These are phyloP conservation scores for Phallusia fumigata DNA, from an alignment of 23 tunicate genomes.

Conservation along the genomic window DNA sequence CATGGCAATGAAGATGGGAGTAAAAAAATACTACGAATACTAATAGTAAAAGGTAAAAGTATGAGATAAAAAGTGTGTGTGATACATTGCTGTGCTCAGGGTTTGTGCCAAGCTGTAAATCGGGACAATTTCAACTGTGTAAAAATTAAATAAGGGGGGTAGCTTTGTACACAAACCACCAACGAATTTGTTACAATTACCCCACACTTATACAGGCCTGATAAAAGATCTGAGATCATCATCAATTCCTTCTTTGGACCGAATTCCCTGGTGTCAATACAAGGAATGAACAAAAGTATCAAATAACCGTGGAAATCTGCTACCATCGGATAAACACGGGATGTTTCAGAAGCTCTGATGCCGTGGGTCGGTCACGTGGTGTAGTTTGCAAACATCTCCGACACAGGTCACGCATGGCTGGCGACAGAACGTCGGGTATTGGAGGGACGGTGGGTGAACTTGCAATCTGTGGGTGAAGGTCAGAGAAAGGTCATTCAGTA, in stretches of 20 bases:
- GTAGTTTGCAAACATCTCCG: conserved; percentile 79
- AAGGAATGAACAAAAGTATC: conserved; percentile 45
- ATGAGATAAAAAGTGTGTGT: too few relatives aligned
- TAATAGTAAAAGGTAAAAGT: background rate
- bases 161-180: too few relatives aligned
- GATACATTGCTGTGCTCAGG: too few relatives aligned
- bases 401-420: conserved; percentile 82
- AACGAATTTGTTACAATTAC: too few relatives aligned
- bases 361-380: conserved; percentile 76
- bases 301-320: conserved; percentile 44
- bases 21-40: background rate
- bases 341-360: conserved; percentile 62
- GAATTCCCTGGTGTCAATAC: too few relatives aligned
- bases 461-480: conserved; percentile 48
- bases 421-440: conserved; percentile 82
- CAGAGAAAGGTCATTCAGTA: too few relatives aligned
- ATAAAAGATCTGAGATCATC: too few relatives aligned
- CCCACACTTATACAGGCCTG: too few relatives aligned
- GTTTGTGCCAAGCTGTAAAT: too few relatives aligned
- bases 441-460: conserved; percentile 81
- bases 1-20: conserved; percentile 11
- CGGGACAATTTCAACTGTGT: too few relatives aligned
- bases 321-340: conserved; percentile 86
- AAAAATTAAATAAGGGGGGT: too few relatives aligned
- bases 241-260: too few relatives aligned